Evolutionary conservation across 2,888 invertebrate genomes (phyloP), one percentile per base, ranked within the genome.

Genomic region (Malthinus flaveolus): DNA sequence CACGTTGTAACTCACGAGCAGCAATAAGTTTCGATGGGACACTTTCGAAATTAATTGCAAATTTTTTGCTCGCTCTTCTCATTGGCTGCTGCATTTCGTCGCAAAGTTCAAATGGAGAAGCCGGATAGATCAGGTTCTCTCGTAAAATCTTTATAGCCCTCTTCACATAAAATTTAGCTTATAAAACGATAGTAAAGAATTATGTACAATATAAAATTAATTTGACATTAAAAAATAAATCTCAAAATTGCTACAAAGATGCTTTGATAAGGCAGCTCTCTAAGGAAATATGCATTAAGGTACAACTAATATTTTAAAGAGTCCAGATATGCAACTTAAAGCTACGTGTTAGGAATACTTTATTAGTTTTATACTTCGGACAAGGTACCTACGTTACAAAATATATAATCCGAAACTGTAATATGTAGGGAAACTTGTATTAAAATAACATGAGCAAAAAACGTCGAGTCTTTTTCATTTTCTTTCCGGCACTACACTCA

Each of bases 91-190:
- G 12, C 39, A 42, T 42, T 42, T 42, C 13, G 39, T n/a, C 23
- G 39, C 39, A 23, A 42, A 13, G 39, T 42, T 42, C n/a, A 42
- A 13, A 23, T 42, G 15, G 23, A 15, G 39, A 42, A 42, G 39
- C 9, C 39, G 39, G 39, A 23, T 2, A 13, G 39, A 42, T 42
- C 39, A 23, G 39, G 39, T 42, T 42, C 15, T 42, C 39, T 42
- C 39, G 15, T 42, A 42, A 42, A 42, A 42, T 42, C 39, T 42
- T 42, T 42, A 42, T 23, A 15, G 15, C 39, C 39, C 39, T 42
- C 39, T 15, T 42, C 13, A 42, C 39, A 23, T 42, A 42, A 42
- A 13, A 42, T 42, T 42, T 42, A 42, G 39, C 13, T 15, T 42
- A 42, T 42, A 42, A 42, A 42, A 23, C n/a, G 9, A 42, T 42